Evolutionary conservation across 2,888 invertebrate genomes (phyloP).

Genomic region (Eutolmus rufibarbis): DNA sequence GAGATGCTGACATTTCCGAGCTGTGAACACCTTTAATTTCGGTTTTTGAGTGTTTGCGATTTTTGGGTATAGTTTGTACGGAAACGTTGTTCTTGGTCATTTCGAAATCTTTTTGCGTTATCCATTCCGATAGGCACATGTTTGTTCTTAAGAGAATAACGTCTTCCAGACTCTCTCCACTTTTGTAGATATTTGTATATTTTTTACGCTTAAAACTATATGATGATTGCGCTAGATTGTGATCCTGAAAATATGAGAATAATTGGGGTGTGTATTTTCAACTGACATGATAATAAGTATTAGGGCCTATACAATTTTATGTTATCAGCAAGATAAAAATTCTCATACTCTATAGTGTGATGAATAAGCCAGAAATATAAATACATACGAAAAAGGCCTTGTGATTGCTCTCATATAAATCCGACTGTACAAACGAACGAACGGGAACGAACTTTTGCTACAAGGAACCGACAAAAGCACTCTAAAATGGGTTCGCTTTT

Average conservation of each 20-base stretch:
- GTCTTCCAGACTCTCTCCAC: slow-evolving; percentile 59
- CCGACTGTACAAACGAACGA: too few relatives aligned
- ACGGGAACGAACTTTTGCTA: too few relatives aligned
- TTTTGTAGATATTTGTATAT: slow-evolving; percentile 55
- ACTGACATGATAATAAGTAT: too few relatives aligned
- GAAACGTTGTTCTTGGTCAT: background rate
- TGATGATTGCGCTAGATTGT: slow-evolving; percentile 61
- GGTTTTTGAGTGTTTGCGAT: slow-evolving; percentile 10
- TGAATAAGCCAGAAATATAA: too few relatives aligned
- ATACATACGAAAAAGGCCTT: too few relatives aligned
- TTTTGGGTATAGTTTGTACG: background rate
- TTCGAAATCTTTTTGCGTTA: slow-evolving; percentile 44
- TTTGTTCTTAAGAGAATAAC: slow-evolving; percentile 60
- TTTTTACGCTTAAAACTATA: slow-evolving; percentile 61
- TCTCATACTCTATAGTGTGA: too few relatives aligned
- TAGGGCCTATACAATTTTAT: too few relatives aligned
- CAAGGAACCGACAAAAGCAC: too few relatives aligned
- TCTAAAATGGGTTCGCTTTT: too few relatives aligned
- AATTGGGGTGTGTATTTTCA: background rate
- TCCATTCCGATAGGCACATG: slow-evolving; percentile 57
- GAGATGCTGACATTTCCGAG: slow-evolving; percentile 42
- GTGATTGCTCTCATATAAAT: too few relatives aligned
- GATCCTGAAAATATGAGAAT: slow-evolving; percentile 54
- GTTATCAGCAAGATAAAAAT: too few relatives aligned
- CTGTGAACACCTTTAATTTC: background rate